A percentile compares a stretch with the other conserved stretches of the same genome.
Evolutionary conservation across 2,797 vertebrate species (phyloP).

Genomic region (Oreortyx pictus): DNA sequence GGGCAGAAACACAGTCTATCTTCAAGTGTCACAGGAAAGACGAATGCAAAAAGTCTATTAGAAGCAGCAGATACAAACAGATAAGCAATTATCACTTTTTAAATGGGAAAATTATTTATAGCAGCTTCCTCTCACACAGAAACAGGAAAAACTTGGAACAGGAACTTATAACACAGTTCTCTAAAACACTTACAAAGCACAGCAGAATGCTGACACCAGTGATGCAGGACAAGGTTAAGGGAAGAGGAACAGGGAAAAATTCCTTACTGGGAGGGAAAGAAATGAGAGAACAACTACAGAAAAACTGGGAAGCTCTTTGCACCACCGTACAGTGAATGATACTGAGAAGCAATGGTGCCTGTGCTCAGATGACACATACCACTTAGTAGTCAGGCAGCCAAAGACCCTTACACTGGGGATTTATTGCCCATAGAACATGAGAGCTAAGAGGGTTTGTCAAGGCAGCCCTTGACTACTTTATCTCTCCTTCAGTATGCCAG

Average conservation of each 20-base stretch:
- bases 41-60: neutral
- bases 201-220: neutral
- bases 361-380: neutral
- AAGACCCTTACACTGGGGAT: neutral
- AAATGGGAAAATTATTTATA: constrained; percentile 30
- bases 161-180: neutral
- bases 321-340: neutral
- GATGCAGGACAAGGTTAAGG: neutral
- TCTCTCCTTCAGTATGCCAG: neutral
- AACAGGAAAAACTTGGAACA: constrained; percentile 42
- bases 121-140: neutral
- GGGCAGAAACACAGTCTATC: neutral
- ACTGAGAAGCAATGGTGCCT: neutral
- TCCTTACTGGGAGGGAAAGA: neutral
- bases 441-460: neutral
- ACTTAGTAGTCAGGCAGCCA: neutral
- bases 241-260: neutral
- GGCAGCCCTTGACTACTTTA: neutral
- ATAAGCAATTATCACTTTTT: constrained; percentile 21
- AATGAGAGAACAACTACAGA: neutral
- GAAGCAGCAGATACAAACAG: constrained; percentile 19
- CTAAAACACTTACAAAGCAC: constrained; percentile 10
- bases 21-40: constrained; percentile 1
- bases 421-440: neutral
- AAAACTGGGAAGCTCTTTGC: neutral